Conservation (phyloP, 2,113 vertebrate genomes). For the Phaethornis superciliosus region DNA sequence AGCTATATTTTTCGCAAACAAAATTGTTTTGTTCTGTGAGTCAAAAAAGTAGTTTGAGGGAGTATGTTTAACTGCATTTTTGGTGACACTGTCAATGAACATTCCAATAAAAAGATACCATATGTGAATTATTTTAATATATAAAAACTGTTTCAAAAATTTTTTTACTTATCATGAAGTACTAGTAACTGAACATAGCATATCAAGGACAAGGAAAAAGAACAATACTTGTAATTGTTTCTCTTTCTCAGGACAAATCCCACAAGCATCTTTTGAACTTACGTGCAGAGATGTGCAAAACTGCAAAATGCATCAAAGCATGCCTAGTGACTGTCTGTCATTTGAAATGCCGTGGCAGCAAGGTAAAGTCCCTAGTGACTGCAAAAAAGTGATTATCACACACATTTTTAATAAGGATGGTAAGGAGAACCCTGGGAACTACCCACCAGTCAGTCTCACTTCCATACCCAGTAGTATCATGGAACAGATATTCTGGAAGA, state of each 20-base stretch:
- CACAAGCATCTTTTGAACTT: background rate
- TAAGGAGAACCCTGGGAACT: background rate
- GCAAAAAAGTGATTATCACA: background rate
- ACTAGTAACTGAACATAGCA: background rate
- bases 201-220: background rate
- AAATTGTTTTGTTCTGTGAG: slow-evolving; percentile 1
- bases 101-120: background rate
- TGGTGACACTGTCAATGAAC: background rate
- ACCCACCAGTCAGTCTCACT: background rate
- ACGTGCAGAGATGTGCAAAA: background rate
- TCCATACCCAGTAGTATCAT: background rate
- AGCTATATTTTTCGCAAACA: background rate
- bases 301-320: background rate
- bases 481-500: background rate
- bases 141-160: background rate
- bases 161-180: background rate
- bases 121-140: background rate
- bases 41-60: background rate
- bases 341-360: background rate
- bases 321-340: background rate
- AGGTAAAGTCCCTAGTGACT: background rate
- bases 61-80: background rate
- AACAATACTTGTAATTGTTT: background rate
- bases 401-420: background rate
- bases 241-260: background rate